phyloP scores from a whole-genome alignment of 92 coral and sea anemone species.

The Desmophyllum pertusum region DNA sequence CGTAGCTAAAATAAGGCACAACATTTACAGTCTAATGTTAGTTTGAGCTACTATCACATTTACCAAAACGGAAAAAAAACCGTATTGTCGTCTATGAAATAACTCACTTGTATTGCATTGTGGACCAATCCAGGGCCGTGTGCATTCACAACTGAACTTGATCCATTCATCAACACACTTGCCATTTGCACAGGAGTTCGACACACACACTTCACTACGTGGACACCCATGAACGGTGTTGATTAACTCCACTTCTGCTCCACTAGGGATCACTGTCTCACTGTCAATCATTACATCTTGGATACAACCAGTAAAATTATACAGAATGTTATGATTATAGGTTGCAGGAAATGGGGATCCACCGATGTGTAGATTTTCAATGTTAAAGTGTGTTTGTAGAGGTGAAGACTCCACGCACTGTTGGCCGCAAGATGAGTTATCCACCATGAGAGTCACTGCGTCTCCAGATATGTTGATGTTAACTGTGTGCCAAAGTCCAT shows the following conservation, averaged over 20 bases:
- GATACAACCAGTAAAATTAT: slow-evolving; percentile 83
- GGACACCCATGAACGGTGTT: slow-evolving; percentile 72
- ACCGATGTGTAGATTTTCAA: slow-evolving; percentile 69
- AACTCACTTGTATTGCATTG: slow-evolving; percentile 88
- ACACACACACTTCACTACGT: slow-evolving; percentile 76
- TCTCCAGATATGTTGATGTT: slow-evolving; percentile 50
- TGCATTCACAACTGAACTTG: slow-evolving; percentile 84
- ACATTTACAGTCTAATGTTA: too few species aligned
- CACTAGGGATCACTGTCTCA: slow-evolving; percentile 66
- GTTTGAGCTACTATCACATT: too few species aligned
- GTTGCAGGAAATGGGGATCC: slow-evolving; percentile 42
- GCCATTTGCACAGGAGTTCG: slow-evolving; percentile 88
- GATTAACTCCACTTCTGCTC: slow-evolving; percentile 43
- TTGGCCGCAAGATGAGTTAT: slow-evolving; percentile 75
- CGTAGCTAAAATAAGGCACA: too few species aligned
- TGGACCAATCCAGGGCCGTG: slow-evolving; percentile 75
- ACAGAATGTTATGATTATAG: slow-evolving; percentile 3
- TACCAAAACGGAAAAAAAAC: too few species aligned
- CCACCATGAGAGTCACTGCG: slow-evolving; percentile 48
- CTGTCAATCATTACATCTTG: slow-evolving; percentile 78
- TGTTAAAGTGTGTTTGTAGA: slow-evolving; percentile 32
- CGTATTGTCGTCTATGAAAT: background rate
- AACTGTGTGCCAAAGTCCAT: slow-evolving; percentile 75
- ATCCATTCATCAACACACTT: slow-evolving; percentile 86
- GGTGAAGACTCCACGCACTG: slow-evolving; percentile 19